Evolutionary conservation across 2,888 invertebrate species (phyloP), one percentile per base, ranked within the genome.

Genomic region (Pollenia angustigena): DNA sequence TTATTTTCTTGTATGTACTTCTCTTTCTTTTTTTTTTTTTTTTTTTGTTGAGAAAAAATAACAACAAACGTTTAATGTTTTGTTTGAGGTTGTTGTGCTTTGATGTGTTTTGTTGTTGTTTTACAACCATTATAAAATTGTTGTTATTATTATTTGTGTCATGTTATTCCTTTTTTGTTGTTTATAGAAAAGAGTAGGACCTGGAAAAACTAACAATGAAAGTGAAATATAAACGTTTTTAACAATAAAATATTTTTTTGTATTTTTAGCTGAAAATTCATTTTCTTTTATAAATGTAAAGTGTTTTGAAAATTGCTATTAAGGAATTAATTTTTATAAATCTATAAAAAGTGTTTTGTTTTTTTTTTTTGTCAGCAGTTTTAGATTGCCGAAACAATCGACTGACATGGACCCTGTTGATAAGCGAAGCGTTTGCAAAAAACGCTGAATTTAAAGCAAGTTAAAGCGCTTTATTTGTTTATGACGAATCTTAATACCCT

Each of bases 171-270:
- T 10, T 74, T 23, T 52, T 40, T 48, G n/a, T 58, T 46, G 46
- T 32, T 48, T 16, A 54, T 60, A 16, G 18, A 54, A 56, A n/a
- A 16, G 23, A 48, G 7, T 18, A 10, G 18, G 12, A 4, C 6
- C 16, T 32, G 32, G 32, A 32, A 32, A 32, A 60, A 16, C 16
- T 40, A 68, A 69, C 81, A 82, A 75, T 66, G 60, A 69, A 68
- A 66, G 60, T 76, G 75, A 62, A 75, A 82, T 18, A 16, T 62
- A 82, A 82, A 69, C 69, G 60, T 32, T 75, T 75, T 62, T 46
- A 69, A 69, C 69, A 76, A 69, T 68, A 62, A 69, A 69, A 60
- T 60, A 48, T 14, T 58, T 52, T 9, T 11, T 32, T 52, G n/a
- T n/a, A n/a, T n/a, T n/a, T 76, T 82, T 54, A 46, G 75, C 68